Percentiles rank a stretch among this genome's conserved stretches.
These are phyloP conservation scores for Gallinago solitaria DNA, from an alignment of 2,797 vertebrate genomes.

Conservation along the genomic window DNA sequence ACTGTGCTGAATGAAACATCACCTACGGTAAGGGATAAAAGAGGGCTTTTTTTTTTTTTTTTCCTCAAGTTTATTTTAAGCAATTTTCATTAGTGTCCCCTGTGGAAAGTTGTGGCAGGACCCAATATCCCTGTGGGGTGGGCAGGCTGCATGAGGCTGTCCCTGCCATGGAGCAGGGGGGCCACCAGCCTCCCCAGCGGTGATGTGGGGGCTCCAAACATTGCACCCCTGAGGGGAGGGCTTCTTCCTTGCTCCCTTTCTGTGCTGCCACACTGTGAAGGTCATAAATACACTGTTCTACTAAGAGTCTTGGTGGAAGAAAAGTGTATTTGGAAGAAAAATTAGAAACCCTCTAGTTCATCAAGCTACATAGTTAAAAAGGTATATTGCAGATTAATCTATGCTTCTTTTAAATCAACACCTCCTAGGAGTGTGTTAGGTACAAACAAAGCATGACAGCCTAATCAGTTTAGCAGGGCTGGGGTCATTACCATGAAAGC, in stretches of 20 bases:
- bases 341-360: neutral
- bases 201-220: neutral
- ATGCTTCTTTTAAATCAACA: neutral
- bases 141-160: neutral
- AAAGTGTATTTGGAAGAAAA: neutral
- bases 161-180: accelerated
- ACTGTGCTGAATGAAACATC: neutral
- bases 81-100: neutral
- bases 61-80: neutral
- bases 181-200: accelerated
- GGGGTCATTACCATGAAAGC: neutral
- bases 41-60: neutral
- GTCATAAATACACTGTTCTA: neutral
- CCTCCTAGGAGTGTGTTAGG: neutral
- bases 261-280: neutral
- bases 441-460: neutral
- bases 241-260: neutral
- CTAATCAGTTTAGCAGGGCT: accelerated
- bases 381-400: neutral
- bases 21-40: neutral
- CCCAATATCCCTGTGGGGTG: accelerated
- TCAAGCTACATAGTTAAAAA: neutral
- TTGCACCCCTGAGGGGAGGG: accelerated
- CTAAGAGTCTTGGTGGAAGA: accelerated
- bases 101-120: neutral